phyloP scores from a whole-genome alignment of 2,888 invertebrate species.

The Limnephilus marmoratus region DNA sequence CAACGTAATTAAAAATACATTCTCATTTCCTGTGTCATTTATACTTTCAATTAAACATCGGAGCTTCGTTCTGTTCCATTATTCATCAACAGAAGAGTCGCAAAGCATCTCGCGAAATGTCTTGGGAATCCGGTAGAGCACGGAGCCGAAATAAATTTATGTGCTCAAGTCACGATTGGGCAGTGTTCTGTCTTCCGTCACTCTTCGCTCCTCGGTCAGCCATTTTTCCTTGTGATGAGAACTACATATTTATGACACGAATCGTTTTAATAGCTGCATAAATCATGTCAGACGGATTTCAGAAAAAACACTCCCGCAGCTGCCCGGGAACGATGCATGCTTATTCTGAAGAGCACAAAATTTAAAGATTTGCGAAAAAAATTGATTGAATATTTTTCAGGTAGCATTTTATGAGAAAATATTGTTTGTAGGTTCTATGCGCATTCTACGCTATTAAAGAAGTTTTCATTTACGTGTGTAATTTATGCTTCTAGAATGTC shows the following conservation, averaged over 20 bases:
- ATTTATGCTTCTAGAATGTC: too few relatives aligned
- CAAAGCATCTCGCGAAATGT: not conserved
- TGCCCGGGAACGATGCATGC: not conserved
- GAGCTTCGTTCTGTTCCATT: not conserved
- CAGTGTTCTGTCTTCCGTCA: constrained; percentile 35
- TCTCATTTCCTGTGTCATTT: constrained; percentile 2
- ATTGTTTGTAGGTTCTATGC: too few relatives aligned
- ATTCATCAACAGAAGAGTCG: not conserved
- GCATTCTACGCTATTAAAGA: too few relatives aligned
- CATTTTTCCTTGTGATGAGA: constrained; percentile 32
- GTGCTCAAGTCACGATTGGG: constrained; percentile 35
- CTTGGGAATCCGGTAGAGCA: not conserved
- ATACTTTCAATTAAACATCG: not conserved
- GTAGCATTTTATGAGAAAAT: not conserved
- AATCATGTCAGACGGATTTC: constrained; percentile 34
- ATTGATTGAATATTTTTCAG: not conserved
- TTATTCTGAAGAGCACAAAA: not conserved
- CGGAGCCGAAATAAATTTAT: constrained; percentile 10
- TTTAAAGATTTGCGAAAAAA: not conserved
- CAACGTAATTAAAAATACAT: not conserved
- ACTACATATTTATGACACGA: constrained; percentile 45
- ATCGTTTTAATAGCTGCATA: constrained; percentile 36
- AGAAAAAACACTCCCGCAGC: constrained; percentile 28
- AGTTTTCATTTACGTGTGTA: too few relatives aligned
- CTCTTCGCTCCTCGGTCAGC: constrained; percentile 17